These are phyloP conservation scores for Nothobranchius furzeri DNA, from an alignment of 2,113 vertebrate genomes.

Conservation along the genomic window DNA sequence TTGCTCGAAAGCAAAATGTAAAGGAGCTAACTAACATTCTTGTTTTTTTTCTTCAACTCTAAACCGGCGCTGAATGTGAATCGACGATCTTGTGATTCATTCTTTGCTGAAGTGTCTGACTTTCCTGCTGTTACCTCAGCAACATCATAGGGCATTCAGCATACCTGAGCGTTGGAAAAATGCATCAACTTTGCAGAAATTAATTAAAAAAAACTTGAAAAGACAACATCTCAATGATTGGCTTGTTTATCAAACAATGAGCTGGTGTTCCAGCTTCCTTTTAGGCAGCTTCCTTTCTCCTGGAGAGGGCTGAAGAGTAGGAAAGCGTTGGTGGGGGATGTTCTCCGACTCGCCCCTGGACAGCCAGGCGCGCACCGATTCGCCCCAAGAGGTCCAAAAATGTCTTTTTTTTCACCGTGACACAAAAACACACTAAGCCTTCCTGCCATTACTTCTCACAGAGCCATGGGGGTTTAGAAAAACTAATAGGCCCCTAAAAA, in stretches of 20 bases:
- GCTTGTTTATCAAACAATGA: constrained; percentile 54
- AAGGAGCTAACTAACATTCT: no score
- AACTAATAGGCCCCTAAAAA: constrained; percentile 81
- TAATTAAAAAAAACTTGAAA: background rate
- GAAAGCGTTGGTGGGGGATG: constrained; percentile 63
- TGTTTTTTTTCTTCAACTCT: no score
- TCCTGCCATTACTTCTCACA: constrained; percentile 73
- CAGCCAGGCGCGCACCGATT: constrained; percentile 43
- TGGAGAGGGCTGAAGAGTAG: constrained; percentile 54
- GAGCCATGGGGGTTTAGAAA: constrained; percentile 73
- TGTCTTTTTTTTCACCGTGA: constrained; percentile 63
- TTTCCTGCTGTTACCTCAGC: no score
- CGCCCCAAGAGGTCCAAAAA: constrained; percentile 58
- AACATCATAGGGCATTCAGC: background rate
- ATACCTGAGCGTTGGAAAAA: background rate
- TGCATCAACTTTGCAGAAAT: background rate
- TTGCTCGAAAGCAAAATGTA: no score
- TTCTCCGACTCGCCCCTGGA: constrained; percentile 55
- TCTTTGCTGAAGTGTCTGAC: no score
- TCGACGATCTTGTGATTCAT: no score
- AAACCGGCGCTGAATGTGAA: no score
- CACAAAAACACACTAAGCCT: constrained; percentile 68
- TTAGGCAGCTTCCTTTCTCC: constrained; percentile 64
- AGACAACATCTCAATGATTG: constrained; percentile 18
- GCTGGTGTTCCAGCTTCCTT: constrained; percentile 56